Base-by-base conservation (phyloP, 2,888 invertebrate species). In the Busseola fusca region DNA sequence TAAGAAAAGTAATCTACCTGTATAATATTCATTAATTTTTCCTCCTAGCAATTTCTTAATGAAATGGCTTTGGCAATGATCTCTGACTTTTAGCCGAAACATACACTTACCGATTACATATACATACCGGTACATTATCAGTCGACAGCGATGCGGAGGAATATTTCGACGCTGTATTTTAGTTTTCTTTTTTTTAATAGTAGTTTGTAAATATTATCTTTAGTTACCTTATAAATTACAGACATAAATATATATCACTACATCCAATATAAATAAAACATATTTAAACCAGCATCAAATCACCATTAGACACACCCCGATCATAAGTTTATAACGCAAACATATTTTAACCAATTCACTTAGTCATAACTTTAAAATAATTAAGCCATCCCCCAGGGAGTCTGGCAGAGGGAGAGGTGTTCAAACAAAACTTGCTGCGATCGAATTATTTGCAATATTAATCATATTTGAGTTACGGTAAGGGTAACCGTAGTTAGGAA, bases 401-500 rank as follows among this genome's bases (percentile, higher is more conserved):
- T 67, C 72, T 72, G 72, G 75, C 65, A 78, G 81, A 68, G 79
- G 64, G 72, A 54, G 72, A 66, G 68, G 72, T 71, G 50, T 57
- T 69, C 65, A 72, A 81, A 75, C 81, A 74, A 76, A 74, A 69
- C 70, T 74, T 69, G 64, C 66, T 62, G 66, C 72, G 76, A 86
- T 83, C 78, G 78, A 86, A 83, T 87, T 82, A 82, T 74, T 72
- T 86, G 79, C 64, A 87, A 83, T 85, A 88, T 88, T 88, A 88
- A 88, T 85, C 74, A 83, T 84, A 83, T 87, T 87, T 79, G 78
- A 69, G 74, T 81, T 84, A 78, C 71, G 50, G 67, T 37, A 58
- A 68, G 59, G 72, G 72, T 0, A 34, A 42, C 18, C n/a, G 16
- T 40, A 25, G 27, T 16, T 18, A 56, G 21, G 57, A 50, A 25